A percentile compares a stretch with the other conserved stretches of the same genome.
These are phyloP conservation scores for Platichthys flesus DNA, from an alignment of 2,113 vertebrate genomes.

Conservation along the genomic window DNA sequence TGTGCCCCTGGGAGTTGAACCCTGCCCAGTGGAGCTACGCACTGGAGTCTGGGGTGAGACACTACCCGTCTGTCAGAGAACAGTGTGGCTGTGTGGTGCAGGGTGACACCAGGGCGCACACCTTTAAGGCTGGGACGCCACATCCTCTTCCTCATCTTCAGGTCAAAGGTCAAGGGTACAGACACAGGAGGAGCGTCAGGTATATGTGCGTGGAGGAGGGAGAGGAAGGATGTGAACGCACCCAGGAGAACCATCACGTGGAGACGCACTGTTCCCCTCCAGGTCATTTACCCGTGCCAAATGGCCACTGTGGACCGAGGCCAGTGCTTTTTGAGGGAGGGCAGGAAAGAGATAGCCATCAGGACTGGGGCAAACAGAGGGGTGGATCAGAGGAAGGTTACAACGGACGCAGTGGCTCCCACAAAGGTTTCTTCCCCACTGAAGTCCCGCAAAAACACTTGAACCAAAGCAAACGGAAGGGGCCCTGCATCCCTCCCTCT, in stretches of 20 bases:
- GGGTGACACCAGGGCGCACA: constrained; percentile 45
- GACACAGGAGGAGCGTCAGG: constrained; percentile 50
- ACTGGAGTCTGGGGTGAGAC: constrained; percentile 57
- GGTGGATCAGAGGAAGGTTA: constrained; percentile 64
- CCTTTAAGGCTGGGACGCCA: constrained; percentile 57
- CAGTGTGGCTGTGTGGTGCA: constrained; percentile 72
- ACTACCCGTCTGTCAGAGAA: constrained; percentile 71
- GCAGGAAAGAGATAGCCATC: constrained; percentile 62
- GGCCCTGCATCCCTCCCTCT: background rate
- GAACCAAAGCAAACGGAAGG: constrained; percentile 51
- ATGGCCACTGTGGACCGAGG: constrained; percentile 66
- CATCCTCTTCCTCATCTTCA: constrained; percentile 73
- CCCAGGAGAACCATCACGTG: constrained; percentile 39
- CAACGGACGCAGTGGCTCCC: constrained; percentile 49
- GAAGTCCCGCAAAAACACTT: constrained; percentile 79
- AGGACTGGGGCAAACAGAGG: constrained; percentile 42
- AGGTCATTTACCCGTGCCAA: constrained; percentile 38
- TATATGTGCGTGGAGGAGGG: constrained; percentile 51
- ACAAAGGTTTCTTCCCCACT: constrained; percentile 75
- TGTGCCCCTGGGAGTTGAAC: constrained; percentile 69
- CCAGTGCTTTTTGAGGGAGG: constrained; percentile 47
- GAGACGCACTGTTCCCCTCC: constrained; percentile 35
- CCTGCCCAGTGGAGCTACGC: constrained; percentile 67
- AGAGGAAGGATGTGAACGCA: constrained; percentile 43
- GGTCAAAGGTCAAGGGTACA: constrained; percentile 76